phyloP scores from a whole-genome alignment of 2,888 invertebrate species.

The Fabriciana adippe region DNA sequence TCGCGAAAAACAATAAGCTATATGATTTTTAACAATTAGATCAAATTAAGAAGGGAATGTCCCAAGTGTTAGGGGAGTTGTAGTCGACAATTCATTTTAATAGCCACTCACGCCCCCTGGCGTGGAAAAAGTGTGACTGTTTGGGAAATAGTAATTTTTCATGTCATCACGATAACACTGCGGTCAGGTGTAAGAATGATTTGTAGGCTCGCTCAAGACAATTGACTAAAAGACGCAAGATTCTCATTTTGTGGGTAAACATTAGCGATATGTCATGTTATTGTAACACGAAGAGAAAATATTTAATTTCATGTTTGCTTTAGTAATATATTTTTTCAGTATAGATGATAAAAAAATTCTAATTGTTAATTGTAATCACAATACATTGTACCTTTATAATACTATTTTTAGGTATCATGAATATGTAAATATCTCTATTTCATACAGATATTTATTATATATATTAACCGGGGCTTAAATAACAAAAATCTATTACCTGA shows the following conservation, averaged over 20 bases:
- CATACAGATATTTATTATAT: no score
- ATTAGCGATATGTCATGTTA: slow-evolving; percentile 3
- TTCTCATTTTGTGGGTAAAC: slow-evolving; percentile 19
- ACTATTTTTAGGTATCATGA: no score
- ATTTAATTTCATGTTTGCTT: no score
- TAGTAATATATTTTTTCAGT: no score
- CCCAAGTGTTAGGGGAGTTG: slow-evolving; percentile 52
- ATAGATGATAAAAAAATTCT: no score
- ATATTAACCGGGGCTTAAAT: no score
- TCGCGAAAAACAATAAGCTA: no score
- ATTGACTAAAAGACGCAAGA: slow-evolving; percentile 21
- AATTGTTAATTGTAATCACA: no score
- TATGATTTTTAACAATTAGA: slow-evolving; percentile 40
- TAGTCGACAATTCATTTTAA: slow-evolving; percentile 74
- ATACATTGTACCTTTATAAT: no score
- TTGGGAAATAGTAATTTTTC: slow-evolving; percentile 76
- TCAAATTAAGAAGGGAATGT: slow-evolving; percentile 37
- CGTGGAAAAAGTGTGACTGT: slow-evolving; percentile 67
- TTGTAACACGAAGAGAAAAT: not conserved
- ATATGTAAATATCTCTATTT: no score
- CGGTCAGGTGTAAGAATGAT: slow-evolving; percentile 80
- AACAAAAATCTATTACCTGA: no score
- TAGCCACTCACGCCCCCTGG: slow-evolving; percentile 59
- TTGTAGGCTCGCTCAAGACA: slow-evolving; percentile 54
- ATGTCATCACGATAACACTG: slow-evolving; percentile 71